A percentile compares a stretch with the other conserved stretches of the same genome.
phyloP scores from a whole-genome alignment of 2,888 invertebrate species.

The Diabrotica balteata region DNA sequence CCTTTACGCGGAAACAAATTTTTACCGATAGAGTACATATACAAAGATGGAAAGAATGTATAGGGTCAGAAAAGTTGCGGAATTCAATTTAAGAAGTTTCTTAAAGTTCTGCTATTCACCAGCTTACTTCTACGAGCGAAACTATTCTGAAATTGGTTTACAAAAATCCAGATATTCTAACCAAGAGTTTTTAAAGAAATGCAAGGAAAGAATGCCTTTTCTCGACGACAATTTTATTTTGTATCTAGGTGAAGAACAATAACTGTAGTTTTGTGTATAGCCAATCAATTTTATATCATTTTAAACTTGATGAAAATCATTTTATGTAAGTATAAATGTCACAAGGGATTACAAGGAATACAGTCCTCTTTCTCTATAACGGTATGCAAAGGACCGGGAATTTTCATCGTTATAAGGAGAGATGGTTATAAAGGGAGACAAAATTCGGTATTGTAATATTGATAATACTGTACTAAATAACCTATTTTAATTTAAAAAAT shows the following conservation, averaged over 20 bases:
- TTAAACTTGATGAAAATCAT: too few species aligned
- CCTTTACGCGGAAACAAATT: slow-evolving; percentile 4
- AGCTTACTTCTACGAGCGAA: slow-evolving; percentile 54
- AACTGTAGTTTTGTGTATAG: too few species aligned
- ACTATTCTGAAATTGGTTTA: slow-evolving; percentile 56
- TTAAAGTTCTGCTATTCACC: slow-evolving; percentile 48
- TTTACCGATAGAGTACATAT: slow-evolving; percentile 12
- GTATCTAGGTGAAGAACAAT: background rate
- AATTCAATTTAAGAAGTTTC: slow-evolving; percentile 58
- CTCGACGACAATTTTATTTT: slow-evolving; percentile 11
- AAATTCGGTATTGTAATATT: too few species aligned
- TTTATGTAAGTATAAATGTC: too few species aligned
- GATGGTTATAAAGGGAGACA: too few species aligned
- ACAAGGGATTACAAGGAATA: too few species aligned
- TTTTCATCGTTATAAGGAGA: too few species aligned
- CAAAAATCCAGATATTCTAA: slow-evolving; percentile 24
- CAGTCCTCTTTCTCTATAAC: too few species aligned
- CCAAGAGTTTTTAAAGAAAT: slow-evolving; percentile 16
- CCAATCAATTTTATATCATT: too few species aligned
- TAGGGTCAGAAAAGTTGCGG: slow-evolving; percentile 50
- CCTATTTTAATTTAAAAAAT: too few species aligned
- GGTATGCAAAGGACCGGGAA: too few species aligned
- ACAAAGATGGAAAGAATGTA: slow-evolving; percentile 28
- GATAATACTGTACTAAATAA: too few species aligned
- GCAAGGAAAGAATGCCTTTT: background rate